phyloP scores from a whole-genome alignment of 1,140 invertebrate genomes.

The Drosophila rufa region DNA sequence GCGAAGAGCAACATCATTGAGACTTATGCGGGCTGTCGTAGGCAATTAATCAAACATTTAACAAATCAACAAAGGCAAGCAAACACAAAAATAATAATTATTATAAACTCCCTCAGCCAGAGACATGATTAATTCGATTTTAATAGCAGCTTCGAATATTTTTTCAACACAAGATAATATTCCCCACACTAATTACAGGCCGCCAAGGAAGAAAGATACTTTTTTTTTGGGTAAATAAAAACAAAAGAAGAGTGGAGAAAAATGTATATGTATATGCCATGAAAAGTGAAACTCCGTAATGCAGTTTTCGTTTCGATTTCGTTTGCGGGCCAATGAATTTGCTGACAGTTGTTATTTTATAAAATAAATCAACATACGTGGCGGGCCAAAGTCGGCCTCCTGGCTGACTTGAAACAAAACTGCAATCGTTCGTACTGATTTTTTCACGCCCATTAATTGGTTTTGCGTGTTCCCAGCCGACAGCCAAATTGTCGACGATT shows the following conservation, averaged over 20 bases:
- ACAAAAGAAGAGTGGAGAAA: constrained; percentile 7
- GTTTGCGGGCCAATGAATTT: constrained; percentile 75
- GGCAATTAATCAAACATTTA: constrained; percentile 79
- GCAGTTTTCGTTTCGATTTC: constrained; percentile 65
- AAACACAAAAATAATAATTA: constrained; percentile 18
- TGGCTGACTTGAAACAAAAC: constrained; percentile 65
- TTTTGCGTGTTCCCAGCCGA: constrained; percentile 77
- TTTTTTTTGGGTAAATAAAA: constrained; percentile 16
- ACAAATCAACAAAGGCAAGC: constrained; percentile 69
- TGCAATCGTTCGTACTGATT: constrained; percentile 63
- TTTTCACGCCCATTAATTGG: constrained; percentile 83
- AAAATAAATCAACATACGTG: constrained; percentile 79
- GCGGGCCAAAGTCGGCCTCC: constrained; percentile 8
- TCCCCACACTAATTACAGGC: constrained; percentile 39
- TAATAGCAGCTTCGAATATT: constrained; percentile 66
- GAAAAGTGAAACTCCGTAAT: constrained; percentile 77
- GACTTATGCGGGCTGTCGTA: constrained; percentile 63
- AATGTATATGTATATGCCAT: constrained; percentile 24
- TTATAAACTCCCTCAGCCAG: constrained; percentile 5
- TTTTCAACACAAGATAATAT: constrained; percentile 53
- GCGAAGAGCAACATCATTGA: constrained; percentile 36
- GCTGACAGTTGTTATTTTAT: constrained; percentile 80
- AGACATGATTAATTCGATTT: constrained; percentile 75
- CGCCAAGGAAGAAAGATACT: constrained; percentile 9
- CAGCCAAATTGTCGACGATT: constrained; percentile 82